Evolutionary conservation across 2,888 invertebrate species (phyloP), one percentile per base, ranked within the genome.

Genomic region (Leptogaster cylindrica): DNA sequence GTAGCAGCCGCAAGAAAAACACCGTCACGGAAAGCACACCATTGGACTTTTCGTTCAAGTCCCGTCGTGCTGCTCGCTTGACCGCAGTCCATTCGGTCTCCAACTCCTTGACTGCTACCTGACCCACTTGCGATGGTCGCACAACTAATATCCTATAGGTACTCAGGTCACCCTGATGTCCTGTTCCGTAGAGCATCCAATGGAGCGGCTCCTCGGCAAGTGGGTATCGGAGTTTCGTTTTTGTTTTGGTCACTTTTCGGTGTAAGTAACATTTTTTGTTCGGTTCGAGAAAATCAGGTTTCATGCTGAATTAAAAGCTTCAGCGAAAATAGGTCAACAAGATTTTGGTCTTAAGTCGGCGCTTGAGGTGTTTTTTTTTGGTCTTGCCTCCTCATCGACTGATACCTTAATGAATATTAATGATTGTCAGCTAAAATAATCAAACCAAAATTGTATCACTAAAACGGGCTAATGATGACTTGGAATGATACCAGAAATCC

Each of bases 261-360:
- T 4, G 36, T 10, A 36, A 18, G 41, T 16, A 18, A 16, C n/a
- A n/a, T 41, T 41, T 41, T 41, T 16, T 12, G 41, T n/a, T n/a
- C n/a, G n/a, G n/a, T n/a, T n/a, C n/a, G n/a, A n/a, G 18, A 16
- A 41, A 41, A 41, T 3, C 41, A 4, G 41, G 41, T 41, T 41
- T 14, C 10, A 18, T 41, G 41, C 41, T 18, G 41, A 16, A 36
- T 36, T 36, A 36, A 36, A 36, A 36, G 36, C 36, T 36, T 36
- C 36, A 36, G 3, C 14, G 2, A 18, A 41, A 14, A 41, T 14
- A 10, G 41, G 41, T 41, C 41, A 41, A 41, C 41, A 4, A n/a
- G 41, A 41, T 18, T 41, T 41, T 41, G 18, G 14, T 41, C 14
- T 41, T 41, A 41, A 18, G 41, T 41, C 18, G 41, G 41, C 41